These are phyloP conservation scores for Drosophila rellima DNA, from an alignment of 2,888 invertebrate genomes.

Conservation along the genomic window DNA sequence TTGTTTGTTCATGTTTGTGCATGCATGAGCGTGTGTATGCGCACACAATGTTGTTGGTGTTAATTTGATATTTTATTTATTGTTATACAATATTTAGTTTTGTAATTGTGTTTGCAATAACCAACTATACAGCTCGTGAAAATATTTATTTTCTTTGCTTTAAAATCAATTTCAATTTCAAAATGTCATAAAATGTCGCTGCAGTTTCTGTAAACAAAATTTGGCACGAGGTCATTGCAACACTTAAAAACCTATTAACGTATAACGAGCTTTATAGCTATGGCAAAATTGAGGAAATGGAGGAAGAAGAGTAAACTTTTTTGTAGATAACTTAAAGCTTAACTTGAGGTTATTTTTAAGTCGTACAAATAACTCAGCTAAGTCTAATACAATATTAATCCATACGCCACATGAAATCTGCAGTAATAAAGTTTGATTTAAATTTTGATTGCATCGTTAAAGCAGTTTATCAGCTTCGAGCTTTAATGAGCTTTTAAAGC, in stretches of 20 bases:
- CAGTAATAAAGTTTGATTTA: not conserved
- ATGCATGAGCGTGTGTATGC: constrained; percentile 21
- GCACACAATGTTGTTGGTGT: constrained; percentile 61
- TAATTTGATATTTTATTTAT: constrained; percentile 81
- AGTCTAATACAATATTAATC: not conserved
- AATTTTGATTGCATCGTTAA: not conserved
- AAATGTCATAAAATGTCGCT: constrained; percentile 15
- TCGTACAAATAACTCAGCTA: not conserved
- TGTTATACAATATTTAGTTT: constrained; percentile 74
- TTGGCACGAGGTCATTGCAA: constrained; percentile 16
- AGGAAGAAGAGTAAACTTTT: not conserved
- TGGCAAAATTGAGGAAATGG: not conserved
- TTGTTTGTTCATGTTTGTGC: constrained; percentile 15
- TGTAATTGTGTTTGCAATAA: constrained; percentile 72
- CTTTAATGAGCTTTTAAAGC: not conserved
- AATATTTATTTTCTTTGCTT: constrained; percentile 33
- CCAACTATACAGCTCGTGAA: constrained; percentile 14
- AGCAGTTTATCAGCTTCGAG: not conserved
- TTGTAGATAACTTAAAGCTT: not conserved
- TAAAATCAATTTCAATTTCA: constrained; percentile 64
- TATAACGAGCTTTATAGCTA: not conserved
- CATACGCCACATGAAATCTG: not conserved
- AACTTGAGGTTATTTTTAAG: not conserved
- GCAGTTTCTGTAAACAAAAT: constrained; percentile 1
- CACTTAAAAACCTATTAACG: constrained; percentile 13